phyloP scores from a whole-genome alignment of 2,888 invertebrate species.

The Conomelus anceps region DNA sequence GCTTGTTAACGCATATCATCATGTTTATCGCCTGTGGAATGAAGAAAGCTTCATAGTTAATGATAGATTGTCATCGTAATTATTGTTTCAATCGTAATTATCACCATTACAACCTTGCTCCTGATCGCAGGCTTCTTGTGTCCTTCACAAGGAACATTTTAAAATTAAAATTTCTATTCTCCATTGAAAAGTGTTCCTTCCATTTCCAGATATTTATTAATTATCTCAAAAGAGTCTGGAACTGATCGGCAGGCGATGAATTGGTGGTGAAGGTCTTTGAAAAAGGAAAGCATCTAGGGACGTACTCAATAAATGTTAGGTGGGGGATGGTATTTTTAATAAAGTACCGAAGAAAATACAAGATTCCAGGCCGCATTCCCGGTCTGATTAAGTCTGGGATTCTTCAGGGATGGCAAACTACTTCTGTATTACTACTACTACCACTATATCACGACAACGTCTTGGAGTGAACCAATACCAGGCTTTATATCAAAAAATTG shows the following conservation, averaged over 20 bases:
- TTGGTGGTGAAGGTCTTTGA: not conserved
- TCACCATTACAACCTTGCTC: not conserved
- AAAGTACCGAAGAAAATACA: not conserved
- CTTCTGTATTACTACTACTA: not conserved
- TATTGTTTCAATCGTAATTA: not conserved
- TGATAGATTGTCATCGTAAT: not conserved
- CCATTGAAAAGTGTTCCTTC: not conserved
- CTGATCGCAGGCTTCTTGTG: not conserved
- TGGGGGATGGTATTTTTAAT: not conserved
- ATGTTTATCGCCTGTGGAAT: not conserved
- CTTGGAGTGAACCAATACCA: not conserved
- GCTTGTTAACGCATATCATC: not conserved
- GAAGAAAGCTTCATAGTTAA: not conserved
- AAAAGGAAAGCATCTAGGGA: not conserved
- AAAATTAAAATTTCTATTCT: not conserved
- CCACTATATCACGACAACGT: not conserved
- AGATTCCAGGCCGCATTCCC: not conserved
- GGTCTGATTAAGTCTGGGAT: not conserved
- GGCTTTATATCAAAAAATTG: not conserved
- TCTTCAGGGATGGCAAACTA: not conserved
- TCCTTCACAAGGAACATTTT: not conserved
- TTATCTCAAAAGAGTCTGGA: not conserved
- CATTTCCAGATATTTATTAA: not conserved
- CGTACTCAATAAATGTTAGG: not conserved
- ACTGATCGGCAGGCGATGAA: not conserved